These are phyloP conservation scores for Xanthorhoe designata DNA, from an alignment of 2,888 invertebrate genomes.

Conservation along the genomic window DNA sequence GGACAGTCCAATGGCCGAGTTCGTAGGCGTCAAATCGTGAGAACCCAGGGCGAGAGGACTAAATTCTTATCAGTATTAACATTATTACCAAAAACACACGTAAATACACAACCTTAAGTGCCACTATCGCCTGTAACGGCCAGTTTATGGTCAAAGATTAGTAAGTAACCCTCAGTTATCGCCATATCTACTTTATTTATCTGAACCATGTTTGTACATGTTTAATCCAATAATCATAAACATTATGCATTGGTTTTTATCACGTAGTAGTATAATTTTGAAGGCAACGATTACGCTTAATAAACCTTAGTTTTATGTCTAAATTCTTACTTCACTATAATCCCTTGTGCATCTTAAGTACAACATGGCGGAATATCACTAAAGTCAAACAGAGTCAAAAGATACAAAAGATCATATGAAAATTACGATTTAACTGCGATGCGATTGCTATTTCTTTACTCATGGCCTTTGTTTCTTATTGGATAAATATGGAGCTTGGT, in stretches of 20 bases:
- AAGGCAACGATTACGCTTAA: background rate
- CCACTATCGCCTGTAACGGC: conserved; percentile 36
- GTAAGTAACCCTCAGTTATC: conserved; percentile 57
- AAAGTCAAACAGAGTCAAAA: too few species aligned
- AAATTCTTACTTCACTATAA: too few species aligned
- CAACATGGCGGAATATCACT: too few species aligned
- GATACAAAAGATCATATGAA: too few species aligned
- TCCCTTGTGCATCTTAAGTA: too few species aligned
- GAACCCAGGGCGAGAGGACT: conserved; percentile 36
- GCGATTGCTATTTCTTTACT: too few species aligned
- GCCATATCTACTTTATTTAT: conserved; percentile 59
- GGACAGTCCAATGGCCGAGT: conserved; percentile 18
- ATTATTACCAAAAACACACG: conserved; percentile 32
- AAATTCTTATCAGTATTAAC: conserved; percentile 38
- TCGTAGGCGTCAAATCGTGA: conserved; percentile 46
- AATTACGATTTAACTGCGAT: too few species aligned
- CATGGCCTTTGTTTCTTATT: too few species aligned
- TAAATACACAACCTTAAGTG: conserved; percentile 29
- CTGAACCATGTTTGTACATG: conserved; percentile 51
- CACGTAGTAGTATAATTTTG: background rate
- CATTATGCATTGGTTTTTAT: conserved; percentile 2
- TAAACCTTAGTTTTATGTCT: background rate
- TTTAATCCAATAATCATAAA: conserved; percentile 26
- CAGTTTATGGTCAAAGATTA: conserved; percentile 48
- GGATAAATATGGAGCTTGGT: too few species aligned